phyloP scores from a whole-genome alignment of 1,140 invertebrate species.

The Onthophagus taurus region DNA sequence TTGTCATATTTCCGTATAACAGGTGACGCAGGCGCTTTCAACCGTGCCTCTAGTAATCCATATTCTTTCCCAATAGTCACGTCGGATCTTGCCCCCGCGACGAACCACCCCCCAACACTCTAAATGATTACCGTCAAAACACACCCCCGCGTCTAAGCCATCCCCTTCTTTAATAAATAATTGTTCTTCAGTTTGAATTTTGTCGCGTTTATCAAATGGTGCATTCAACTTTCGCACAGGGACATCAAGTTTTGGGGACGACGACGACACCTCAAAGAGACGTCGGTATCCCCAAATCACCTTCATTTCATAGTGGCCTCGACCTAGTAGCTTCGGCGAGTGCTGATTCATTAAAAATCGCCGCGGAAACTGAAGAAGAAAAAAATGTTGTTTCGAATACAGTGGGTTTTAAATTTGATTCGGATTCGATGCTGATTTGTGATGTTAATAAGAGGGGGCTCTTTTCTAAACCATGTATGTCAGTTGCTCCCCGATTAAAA shows the following conservation, averaged over 20 bases:
- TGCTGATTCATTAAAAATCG: conserved; percentile 40
- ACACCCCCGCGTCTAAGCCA: too few species aligned
- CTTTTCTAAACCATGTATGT: background rate
- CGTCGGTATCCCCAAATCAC: conserved; percentile 69
- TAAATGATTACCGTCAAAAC: background rate
- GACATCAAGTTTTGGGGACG: conserved; percentile 36
- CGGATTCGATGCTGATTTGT: background rate
- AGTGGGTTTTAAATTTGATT: too few species aligned
- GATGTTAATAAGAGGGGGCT: background rate
- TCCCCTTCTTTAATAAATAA: too few species aligned
- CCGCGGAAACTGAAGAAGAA: too few species aligned
- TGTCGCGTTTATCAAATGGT: too few species aligned
- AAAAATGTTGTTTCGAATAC: too few species aligned
- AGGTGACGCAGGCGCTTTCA: conserved; percentile 24
- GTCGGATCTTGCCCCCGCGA: background rate
- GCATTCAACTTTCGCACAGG: conserved; percentile 42
- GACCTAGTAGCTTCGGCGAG: conserved; percentile 57
- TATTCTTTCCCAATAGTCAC: conserved; percentile 9
- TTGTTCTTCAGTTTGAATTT: too few species aligned
- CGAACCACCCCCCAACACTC: too few species aligned
- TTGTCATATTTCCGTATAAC: conserved; percentile 21
- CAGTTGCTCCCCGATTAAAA: background rate
- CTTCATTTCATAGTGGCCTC: conserved; percentile 72
- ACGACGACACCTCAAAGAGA: conserved; percentile 41
- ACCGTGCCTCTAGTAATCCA: conserved; percentile 12